phyloP scores from a whole-genome alignment of 2,797 vertebrate species.

The Poecile montanus region DNA sequence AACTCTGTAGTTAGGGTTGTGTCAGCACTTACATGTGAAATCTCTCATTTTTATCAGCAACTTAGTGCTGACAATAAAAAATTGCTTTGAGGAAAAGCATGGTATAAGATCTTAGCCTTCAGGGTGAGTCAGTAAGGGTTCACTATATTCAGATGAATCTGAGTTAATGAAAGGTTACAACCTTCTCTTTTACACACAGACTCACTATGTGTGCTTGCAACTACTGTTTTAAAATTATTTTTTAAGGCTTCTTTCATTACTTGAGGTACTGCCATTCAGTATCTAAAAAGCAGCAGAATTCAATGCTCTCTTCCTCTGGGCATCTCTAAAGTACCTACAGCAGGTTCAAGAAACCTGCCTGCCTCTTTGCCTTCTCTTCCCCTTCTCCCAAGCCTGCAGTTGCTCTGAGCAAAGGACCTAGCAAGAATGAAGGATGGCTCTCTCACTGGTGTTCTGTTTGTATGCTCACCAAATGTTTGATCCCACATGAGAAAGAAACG shows the following conservation, averaged over 20 bases:
- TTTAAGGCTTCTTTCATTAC: background rate
- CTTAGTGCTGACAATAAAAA: conserved; percentile 33
- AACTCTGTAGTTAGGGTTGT: conserved; percentile 15
- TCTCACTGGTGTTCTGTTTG: background rate
- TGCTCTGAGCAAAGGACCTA: background rate
- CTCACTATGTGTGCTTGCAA: background rate
- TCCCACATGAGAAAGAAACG: background rate
- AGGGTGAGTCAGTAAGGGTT: background rate
- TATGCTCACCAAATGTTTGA: background rate
- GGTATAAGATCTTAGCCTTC: conserved; percentile 12
- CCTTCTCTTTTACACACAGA: background rate
- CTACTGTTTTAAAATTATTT: background rate
- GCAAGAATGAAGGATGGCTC: background rate
- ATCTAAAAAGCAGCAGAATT: background rate
- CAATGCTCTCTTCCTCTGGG: background rate
- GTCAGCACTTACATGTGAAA: conserved; percentile 53
- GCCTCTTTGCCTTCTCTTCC: background rate
- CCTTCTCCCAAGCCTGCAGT: background rate
- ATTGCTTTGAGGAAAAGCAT: background rate
- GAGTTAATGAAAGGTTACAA: conserved; percentile 22
- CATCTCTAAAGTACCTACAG: background rate
- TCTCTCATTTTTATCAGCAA: conserved; percentile 20
- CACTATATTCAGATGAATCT: conserved; percentile 1
- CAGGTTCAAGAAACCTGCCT: background rate
- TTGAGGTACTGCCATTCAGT: background rate